Base-by-base conservation (phyloP, 2,113 vertebrate genomes). In the Pholis gunnellus region DNA sequence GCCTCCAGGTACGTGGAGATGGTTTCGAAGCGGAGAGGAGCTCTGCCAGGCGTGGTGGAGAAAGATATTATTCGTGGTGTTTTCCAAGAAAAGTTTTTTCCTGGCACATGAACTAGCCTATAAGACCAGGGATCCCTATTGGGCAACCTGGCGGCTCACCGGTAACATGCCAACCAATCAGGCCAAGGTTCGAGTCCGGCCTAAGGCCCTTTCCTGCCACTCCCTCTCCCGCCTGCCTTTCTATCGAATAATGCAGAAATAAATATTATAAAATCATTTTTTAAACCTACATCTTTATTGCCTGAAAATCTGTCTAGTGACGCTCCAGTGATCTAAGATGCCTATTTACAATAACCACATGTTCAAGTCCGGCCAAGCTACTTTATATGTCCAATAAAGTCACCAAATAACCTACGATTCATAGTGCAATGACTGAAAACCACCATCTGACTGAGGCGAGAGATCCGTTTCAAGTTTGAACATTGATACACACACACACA, bases 21-120 rank as follows among this genome's bases (percentile, higher is more conserved):
- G 81, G 75, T 88, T 82, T 77, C 72, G 78, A 87, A 72, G 80
- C 17, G 9, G 31, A 83, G 66, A 81, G 44, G 22, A 67, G 71
- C 54, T 82, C 31, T 75, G 74, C 76, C 78, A 78, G 78, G 66
- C 40, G 10, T 3, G 80, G 42, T 34, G 22, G 76, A 25, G 56
- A 40, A 14, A 10, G 54, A 57, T 74, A 81, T 86, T 81, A 50
- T 36, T 34, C 27, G 67, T 44, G 18, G 5, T 25, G 78, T 78
- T 89, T 91, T 92, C 74, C 66, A 87, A 79, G 75, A 84, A 57
- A 91, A 91, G 75, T 69, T 76, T 82, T 18, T 80, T 60, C 27
- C 57, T 69, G 71, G 60, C 42, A 3, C 13, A 22, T 31, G 2
- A 69, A 78, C 42, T 2, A 29, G 11, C 29, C 67, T 15, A 15